These are phyloP conservation scores for Ovibos moschatus DNA, from an alignment of 2,113 vertebrate species.

Conservation along the genomic window DNA sequence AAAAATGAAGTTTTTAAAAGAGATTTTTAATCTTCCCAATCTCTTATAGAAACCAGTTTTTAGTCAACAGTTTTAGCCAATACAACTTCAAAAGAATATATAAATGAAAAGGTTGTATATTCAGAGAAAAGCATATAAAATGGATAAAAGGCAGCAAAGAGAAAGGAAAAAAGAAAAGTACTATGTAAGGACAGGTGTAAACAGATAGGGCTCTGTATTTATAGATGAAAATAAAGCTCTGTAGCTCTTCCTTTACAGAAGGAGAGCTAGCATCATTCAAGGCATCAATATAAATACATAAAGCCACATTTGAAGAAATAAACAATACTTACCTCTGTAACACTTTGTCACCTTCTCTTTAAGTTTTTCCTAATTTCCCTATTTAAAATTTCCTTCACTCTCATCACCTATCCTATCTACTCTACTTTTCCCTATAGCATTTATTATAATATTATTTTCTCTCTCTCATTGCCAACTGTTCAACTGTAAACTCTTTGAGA, in stretches of 20 bases:
- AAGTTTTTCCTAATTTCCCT: background rate
- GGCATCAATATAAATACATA: background rate
- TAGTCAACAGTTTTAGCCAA: background rate
- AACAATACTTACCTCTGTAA: background rate
- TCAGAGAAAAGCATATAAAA: slow-evolving; percentile 21
- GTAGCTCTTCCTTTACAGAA: background rate
- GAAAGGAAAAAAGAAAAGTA: background rate
- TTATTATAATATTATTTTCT: background rate
- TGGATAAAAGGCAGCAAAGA: background rate
- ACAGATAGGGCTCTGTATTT: background rate
- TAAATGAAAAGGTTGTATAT: background rate
- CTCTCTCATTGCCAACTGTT: background rate
- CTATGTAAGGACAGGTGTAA: background rate
- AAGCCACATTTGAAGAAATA: background rate
- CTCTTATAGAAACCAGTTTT: background rate
- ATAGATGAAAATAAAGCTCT: background rate
- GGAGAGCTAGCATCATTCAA: background rate
- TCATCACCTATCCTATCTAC: background rate
- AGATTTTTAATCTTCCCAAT: background rate
- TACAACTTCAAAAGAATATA: background rate
- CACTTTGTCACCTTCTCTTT: background rate
- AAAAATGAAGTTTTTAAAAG: background rate
- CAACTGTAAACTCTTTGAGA: background rate
- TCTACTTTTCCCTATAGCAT: background rate
- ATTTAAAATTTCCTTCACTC: background rate